These are phyloP conservation scores for Misgurnus mizolepis DNA, from an alignment of 2,113 vertebrate species.

Conservation along the genomic window DNA sequence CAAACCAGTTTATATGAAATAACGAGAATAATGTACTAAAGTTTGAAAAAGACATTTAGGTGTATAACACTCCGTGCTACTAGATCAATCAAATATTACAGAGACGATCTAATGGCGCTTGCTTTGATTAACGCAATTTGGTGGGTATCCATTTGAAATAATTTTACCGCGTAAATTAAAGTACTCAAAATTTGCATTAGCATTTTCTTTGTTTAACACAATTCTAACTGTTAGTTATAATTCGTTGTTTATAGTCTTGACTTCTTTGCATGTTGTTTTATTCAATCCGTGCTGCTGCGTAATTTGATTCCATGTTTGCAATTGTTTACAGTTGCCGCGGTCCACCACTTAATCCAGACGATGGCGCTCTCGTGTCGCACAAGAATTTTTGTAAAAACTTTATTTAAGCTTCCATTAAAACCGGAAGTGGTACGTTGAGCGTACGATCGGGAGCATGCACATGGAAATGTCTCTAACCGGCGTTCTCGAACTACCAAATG, in stretches of 20 bases:
- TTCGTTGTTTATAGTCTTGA: neutral
- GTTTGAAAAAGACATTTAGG: no score
- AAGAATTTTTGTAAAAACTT: conserved; percentile 11
- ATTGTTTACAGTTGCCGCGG: neutral
- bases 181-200: no score
- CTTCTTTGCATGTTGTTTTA: neutral
- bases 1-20: no score
- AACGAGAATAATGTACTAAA: no score
- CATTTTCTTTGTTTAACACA: neutral
- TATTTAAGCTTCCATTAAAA: conserved; percentile 25
- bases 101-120: no score
- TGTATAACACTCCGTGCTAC: no score
- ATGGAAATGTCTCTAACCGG: conserved; percentile 33
- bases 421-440: conserved; percentile 63
- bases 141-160: no score
- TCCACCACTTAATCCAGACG: conserved; percentile 3
- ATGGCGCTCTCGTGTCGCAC: conserved; percentile 34
- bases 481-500: neutral
- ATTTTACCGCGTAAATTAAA: no score
- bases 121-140: no score
- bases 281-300: neutral
- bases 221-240: neutral
- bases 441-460: conserved; percentile 53
- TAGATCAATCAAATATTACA: no score
- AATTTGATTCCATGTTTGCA: neutral